These are phyloP conservation scores for Ailurus styani DNA, from an alignment of 2,113 vertebrate species.

Conservation along the genomic window DNA sequence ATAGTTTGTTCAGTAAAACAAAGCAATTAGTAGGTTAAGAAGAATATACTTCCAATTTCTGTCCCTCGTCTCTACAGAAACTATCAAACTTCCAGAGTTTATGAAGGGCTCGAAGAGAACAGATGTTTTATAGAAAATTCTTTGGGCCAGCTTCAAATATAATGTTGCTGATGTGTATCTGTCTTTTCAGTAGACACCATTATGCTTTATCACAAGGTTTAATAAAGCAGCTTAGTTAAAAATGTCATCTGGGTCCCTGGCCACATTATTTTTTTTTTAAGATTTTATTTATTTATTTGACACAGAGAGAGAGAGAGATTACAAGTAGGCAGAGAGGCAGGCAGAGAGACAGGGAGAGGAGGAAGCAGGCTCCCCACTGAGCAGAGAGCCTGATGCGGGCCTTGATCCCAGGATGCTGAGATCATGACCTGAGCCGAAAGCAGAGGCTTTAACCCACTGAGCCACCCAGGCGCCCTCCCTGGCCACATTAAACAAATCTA, in stretches of 20 bases:
- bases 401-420: too few species aligned
- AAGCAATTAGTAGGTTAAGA: background rate
- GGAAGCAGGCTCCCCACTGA: too few species aligned
- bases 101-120: background rate
- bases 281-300: too few species aligned
- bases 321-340: too few species aligned
- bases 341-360: too few species aligned
- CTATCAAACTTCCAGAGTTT: background rate
- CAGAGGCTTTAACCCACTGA: too few species aligned
- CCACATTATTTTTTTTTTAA: too few species aligned
- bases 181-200: conserved; percentile 67
- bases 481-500: conserved; percentile 71
- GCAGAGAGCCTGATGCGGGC: too few species aligned
- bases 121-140: conserved; percentile 49
- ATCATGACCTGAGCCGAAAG: too few species aligned
- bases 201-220: conserved; percentile 61
- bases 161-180: conserved; percentile 30
- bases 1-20: background rate
- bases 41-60: background rate
- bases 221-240: conserved; percentile 68
- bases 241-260: conserved; percentile 69
- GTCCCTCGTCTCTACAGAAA: background rate
- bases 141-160: conserved; percentile 21
- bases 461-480: too few species aligned
- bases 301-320: too few species aligned